Conservation (phyloP, 2,888 invertebrate species). For the Cordilura impudica region DNA sequence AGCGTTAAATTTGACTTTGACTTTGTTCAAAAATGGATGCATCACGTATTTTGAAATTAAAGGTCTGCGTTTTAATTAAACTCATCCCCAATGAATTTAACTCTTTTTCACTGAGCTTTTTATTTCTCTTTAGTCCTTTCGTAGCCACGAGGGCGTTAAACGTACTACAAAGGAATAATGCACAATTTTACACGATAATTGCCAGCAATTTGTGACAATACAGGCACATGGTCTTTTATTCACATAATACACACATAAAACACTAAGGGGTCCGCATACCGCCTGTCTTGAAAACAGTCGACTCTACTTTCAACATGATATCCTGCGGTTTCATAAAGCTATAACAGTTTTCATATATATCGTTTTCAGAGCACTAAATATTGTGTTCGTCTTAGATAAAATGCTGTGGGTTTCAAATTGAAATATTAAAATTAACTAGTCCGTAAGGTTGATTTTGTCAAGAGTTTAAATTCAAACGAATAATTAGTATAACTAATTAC, state of each 20-base stretch:
- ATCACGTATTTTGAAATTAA: conserved; percentile 12
- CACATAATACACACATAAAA: conserved; percentile 8
- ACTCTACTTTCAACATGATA: conserved; percentile 43
- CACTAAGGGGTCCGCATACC: conserved; percentile 21
- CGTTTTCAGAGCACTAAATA: neutral
- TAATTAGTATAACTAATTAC: no score
- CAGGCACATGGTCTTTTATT: conserved; percentile 35
- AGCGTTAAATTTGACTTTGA: no score
- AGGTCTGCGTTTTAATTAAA: conserved; percentile 20
- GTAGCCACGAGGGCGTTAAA: conserved; percentile 38
- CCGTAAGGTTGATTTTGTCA: no score
- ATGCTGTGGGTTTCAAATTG: neutral
- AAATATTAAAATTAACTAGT: neutral
- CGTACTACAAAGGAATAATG: conserved; percentile 39
- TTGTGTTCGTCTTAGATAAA: neutral
- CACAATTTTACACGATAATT: conserved; percentile 51
- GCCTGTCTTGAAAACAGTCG: conserved; percentile 18
- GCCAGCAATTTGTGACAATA: conserved; percentile 52
- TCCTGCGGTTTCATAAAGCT: conserved; percentile 41
- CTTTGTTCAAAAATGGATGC: no score
- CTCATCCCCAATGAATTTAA: conserved; percentile 17
- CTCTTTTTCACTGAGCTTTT: conserved; percentile 37
- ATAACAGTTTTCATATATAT: neutral
- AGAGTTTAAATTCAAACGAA: no score
- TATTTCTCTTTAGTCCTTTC: conserved; percentile 12